Percentiles rank a stretch among this genome's conserved stretches.
These are phyloP conservation scores for Phrynocephalus forsythii DNA, from an alignment of 2,797 vertebrate genomes.

Conservation along the genomic window DNA sequence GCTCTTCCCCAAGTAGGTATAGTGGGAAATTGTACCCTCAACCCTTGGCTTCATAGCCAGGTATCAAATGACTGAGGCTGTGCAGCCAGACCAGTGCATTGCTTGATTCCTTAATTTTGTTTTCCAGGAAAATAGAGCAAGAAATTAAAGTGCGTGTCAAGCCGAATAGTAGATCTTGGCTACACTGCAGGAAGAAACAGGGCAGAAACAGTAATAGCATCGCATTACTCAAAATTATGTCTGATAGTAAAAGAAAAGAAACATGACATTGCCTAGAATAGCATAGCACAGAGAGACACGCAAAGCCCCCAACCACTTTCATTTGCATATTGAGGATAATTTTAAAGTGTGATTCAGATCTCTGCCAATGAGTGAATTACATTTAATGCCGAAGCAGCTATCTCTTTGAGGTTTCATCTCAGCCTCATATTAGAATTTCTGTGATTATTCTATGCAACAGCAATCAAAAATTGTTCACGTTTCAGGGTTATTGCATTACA, in stretches of 20 bases:
- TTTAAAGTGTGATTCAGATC: constrained; percentile 37
- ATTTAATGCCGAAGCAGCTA: constrained; percentile 39
- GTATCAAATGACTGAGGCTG: no score
- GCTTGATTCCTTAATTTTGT: constrained; percentile 62
- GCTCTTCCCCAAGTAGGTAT: no score
- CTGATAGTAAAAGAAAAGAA: constrained; percentile 41
- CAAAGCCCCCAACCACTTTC: neutral
- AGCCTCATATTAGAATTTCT: constrained; percentile 3
- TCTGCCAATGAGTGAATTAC: constrained; percentile 7
- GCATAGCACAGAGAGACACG: neutral
- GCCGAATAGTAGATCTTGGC: constrained; percentile 47
- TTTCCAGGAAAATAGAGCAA: constrained; percentile 75
- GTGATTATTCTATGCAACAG: constrained; percentile 25
- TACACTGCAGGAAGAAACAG: constrained; percentile 50
- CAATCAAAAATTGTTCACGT: constrained; percentile 14
- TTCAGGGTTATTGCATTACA: neutral
- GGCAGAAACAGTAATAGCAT: constrained; percentile 26
- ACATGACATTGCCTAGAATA: neutral
- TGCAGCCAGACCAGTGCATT: constrained; percentile 31
- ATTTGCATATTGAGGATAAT: constrained; percentile 24
- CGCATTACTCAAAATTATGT: neutral
- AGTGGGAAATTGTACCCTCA: no score
- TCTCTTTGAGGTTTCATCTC: constrained; percentile 9
- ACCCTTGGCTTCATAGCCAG: no score
- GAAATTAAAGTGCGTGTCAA: constrained; percentile 68